Percentiles rank a stretch among this genome's conserved stretches.
Conservation (phyloP, 2,888 invertebrate species). For the Lasius platythorax region DNA sequence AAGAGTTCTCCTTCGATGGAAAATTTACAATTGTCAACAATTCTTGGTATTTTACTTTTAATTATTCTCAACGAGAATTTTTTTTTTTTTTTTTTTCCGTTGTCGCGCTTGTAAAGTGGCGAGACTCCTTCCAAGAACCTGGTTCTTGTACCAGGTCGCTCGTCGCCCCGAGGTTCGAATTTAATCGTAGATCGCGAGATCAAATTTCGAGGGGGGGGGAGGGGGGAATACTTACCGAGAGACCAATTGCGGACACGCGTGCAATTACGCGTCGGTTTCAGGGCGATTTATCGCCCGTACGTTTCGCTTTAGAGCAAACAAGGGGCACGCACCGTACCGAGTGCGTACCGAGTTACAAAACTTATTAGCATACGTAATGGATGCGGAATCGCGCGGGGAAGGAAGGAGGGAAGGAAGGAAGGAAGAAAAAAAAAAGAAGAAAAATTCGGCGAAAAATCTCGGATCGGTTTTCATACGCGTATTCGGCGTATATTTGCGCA, state of each 20-base stretch:
- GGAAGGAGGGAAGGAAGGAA: background rate
- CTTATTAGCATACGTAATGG: constrained; percentile 50
- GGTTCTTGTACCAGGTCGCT: background rate
- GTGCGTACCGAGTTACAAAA: constrained; percentile 39
- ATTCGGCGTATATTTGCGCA: constrained; percentile 10
- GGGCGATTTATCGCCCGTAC: constrained; percentile 47
- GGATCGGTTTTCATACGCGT: constrained; percentile 15
- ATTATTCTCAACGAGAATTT: background rate
- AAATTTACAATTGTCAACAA: background rate
- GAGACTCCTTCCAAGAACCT: background rate
- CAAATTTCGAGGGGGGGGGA: constrained; percentile 14
- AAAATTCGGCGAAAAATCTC: constrained; percentile 23
- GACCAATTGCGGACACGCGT: constrained; percentile 39
- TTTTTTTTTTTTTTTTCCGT: background rate
- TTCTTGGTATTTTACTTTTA: background rate
- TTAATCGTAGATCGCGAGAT: constrained; percentile 22
- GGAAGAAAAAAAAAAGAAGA: background rate
- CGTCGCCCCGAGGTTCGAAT: background rate
- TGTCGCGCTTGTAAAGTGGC: background rate
- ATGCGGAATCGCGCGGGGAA: background rate
- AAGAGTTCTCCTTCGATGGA: background rate
- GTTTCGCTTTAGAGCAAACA: constrained; percentile 42
- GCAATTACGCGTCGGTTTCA: constrained; percentile 38
- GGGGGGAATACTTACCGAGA: constrained; percentile 17
- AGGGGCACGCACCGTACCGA: constrained; percentile 8